A percentile compares a stretch with the other conserved stretches of the same genome.
These are phyloP conservation scores for Harpegnathos saltator DNA, from an alignment of 1,140 invertebrate species.

Conservation along the genomic window DNA sequence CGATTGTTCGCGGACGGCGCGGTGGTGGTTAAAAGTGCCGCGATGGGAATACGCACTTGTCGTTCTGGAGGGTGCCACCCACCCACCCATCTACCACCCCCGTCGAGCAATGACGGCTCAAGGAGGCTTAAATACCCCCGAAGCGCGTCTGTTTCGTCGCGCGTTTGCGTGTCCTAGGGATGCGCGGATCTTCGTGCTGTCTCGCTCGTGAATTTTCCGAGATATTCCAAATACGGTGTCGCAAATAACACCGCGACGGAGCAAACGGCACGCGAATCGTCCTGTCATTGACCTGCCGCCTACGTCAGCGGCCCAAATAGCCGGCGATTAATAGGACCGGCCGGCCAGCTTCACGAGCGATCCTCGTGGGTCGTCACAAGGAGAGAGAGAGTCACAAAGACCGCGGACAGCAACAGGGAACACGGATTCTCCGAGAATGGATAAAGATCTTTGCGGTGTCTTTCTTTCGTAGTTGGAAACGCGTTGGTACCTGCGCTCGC, in stretches of 20 bases:
- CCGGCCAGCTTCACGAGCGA: neutral
- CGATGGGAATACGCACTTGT: conserved; percentile 80
- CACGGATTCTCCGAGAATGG: neutral
- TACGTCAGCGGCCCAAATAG: neutral
- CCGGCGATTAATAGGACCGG: conserved; percentile 3
- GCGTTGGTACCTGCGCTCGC: conserved; percentile 5
- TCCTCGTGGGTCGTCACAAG: conserved; percentile 10
- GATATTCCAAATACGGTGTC: neutral
- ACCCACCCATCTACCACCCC: neutral
- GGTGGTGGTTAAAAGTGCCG: conserved; percentile 65
- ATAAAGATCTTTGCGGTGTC: conserved; percentile 42
- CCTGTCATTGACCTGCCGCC: neutral
- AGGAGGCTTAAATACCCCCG: no score
- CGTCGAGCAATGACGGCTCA: no score
- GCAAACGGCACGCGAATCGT: neutral
- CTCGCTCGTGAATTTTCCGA: neutral
- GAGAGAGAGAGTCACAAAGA: conserved; percentile 19
- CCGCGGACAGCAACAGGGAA: neutral
- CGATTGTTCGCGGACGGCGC: conserved; percentile 76
- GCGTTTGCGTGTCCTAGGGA: no score
- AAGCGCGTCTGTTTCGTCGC: no score
- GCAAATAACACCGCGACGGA: neutral
- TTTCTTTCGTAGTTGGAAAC: neutral
- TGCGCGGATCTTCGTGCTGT: neutral
- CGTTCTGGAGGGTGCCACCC: conserved; percentile 53